phyloP scores from a whole-genome alignment of 2,797 vertebrate species.

The Scolopax bukidnonensis region DNA sequence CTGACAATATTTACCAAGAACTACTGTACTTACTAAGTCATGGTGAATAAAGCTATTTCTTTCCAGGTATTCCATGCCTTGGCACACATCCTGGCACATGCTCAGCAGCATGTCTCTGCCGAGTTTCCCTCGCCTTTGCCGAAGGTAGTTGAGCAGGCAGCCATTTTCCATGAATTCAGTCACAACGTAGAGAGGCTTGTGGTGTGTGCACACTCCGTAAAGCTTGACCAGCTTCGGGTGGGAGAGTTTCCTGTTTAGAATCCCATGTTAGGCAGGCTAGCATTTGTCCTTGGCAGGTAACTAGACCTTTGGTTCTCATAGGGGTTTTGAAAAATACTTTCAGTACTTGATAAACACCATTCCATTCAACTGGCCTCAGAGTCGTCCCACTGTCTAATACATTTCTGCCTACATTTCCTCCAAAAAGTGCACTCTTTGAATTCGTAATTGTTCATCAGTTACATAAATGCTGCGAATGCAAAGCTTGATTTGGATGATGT shows the following conservation, averaged over 20 bases:
- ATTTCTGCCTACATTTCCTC: background rate
- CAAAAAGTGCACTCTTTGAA: background rate
- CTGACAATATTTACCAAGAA: background rate
- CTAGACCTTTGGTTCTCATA: background rate
- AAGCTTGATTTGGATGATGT: background rate
- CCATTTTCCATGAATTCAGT: conserved; percentile 89
- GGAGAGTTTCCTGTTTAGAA: conserved; percentile 81
- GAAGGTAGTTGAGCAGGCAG: conserved; percentile 84
- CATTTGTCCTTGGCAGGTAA: background rate
- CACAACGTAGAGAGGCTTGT: conserved; percentile 84
- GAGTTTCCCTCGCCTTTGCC: conserved; percentile 57
- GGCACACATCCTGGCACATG: conserved; percentile 86
- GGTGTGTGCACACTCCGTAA: conserved; percentile 83
- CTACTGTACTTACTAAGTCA: conserved; percentile 82
- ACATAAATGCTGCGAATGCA: background rate
- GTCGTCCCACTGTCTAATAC: background rate
- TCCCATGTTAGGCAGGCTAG: background rate
- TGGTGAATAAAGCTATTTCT: conserved; percentile 84
- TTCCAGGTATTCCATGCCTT: conserved; percentile 91
- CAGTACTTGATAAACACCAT: background rate
- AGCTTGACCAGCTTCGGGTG: conserved; percentile 89
- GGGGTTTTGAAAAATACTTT: background rate
- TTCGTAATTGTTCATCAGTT: background rate
- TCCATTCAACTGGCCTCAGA: background rate
- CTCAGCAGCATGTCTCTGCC: conserved; percentile 70